These are phyloP conservation scores for Ceratina australensis DNA, from an alignment of 1,140 invertebrate species.

Conservation along the genomic window DNA sequence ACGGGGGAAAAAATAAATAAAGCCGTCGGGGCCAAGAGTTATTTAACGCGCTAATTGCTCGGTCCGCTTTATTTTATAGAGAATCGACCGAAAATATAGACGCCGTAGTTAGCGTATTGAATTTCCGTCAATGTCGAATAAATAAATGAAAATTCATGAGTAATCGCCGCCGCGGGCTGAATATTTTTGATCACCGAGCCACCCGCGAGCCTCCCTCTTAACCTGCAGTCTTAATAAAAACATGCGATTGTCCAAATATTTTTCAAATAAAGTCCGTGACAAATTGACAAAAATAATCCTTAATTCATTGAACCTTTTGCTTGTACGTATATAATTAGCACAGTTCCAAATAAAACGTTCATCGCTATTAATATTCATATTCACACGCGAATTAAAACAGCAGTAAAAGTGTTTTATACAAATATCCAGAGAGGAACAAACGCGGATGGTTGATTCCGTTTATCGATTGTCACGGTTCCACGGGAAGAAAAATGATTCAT, in stretches of 20 bases:
- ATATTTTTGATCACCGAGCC: constrained; percentile 27
- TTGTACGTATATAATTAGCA: not conserved
- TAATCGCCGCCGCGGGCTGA: constrained; percentile 21
- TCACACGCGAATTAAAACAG: too few species aligned
- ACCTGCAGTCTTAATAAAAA: constrained; percentile 14
- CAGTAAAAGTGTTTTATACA: too few species aligned
- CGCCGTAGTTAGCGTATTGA: constrained; percentile 37
- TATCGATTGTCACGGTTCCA: not conserved
- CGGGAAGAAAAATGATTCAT: constrained; percentile 10
- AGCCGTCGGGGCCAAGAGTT: constrained; percentile 1
- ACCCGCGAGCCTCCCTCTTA: not conserved
- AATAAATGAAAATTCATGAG: constrained; percentile 48
- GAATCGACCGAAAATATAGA: constrained; percentile 23
- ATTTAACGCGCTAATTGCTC: constrained; percentile 39
- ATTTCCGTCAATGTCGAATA: constrained; percentile 24
- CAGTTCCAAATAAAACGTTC: not conserved
- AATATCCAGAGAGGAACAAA: too few species aligned
- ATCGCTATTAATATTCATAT: too few species aligned
- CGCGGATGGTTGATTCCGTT: too few species aligned
- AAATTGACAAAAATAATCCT: not conserved
- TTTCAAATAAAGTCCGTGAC: not conserved
- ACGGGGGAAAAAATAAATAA: constrained; percentile 5
- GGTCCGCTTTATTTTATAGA: constrained; percentile 18
- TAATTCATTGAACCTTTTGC: too few species aligned
- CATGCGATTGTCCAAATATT: constrained; percentile 12